These are phyloP conservation scores for Chelonus insularis DNA, from an alignment of 1,140 invertebrate genomes.

Conservation along the genomic window DNA sequence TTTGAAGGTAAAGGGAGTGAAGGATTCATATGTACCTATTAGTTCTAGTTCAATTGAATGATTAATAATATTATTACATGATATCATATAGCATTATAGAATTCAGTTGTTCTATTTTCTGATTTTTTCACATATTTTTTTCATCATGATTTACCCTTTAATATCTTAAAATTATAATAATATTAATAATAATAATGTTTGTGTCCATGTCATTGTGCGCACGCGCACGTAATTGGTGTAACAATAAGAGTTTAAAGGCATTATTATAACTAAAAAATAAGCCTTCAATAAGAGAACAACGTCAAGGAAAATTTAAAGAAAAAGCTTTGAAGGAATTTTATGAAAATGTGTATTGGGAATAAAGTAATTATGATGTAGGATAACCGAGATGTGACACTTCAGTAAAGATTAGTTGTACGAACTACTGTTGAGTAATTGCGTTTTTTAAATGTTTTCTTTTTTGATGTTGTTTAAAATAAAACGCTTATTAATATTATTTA, in stretches of 20 bases:
- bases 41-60: conserved; percentile 46
- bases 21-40: conserved; percentile 45
- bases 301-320: conserved; percentile 37
- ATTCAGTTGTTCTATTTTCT: no score
- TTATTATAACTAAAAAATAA: conserved; percentile 40
- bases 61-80: conserved; percentile 23
- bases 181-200: conserved; percentile 9
- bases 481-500: conserved; percentile 25
- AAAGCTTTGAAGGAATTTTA: conserved; percentile 1
- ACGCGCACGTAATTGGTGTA: conserved; percentile 42
- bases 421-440: neutral
- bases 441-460: no score
- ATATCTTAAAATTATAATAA: conserved; percentile 17
- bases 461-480: neutral
- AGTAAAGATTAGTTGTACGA: conserved; percentile 4
- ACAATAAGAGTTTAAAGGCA: conserved; percentile 50
- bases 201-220: conserved; percentile 36
- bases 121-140: no score
- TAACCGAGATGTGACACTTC: neutral
- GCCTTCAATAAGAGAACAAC: conserved; percentile 50
- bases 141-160: conserved; percentile 15
- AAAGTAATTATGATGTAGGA: neutral
- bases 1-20: conserved; percentile 39
- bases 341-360: neutral
- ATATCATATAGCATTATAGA: no score